phyloP scores from a whole-genome alignment of 2,888 invertebrate genomes.

The Orthosia incerta region DNA sequence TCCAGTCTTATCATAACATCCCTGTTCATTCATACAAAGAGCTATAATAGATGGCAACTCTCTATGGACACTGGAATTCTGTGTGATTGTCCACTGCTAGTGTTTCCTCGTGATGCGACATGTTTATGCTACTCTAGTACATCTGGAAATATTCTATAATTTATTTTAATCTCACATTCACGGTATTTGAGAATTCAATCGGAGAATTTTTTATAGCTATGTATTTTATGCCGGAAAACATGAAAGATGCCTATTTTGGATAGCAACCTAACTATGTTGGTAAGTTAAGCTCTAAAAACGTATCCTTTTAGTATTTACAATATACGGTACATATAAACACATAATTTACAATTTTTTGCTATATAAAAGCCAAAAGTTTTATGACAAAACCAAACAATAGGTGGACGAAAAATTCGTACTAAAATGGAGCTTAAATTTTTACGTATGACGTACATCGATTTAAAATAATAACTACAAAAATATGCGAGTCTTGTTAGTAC shows the following conservation, averaged over 20 bases:
- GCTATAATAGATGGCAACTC: conserved; percentile 2
- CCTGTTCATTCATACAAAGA: conserved; percentile 22
- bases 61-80: conserved; percentile 19
- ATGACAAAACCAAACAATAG: conserved; percentile 23
- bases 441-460: conserved; percentile 17
- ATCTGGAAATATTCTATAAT: neutral
- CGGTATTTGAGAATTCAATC: no score
- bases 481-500: neutral
- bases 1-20: conserved; percentile 35
- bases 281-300: neutral
- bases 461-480: conserved; percentile 35
- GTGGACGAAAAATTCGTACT: conserved; percentile 4
- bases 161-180: neutral
- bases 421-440: conserved; percentile 42
- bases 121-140: neutral
- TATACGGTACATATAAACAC: neutral
- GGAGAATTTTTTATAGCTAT: neutral
- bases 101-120: neutral
- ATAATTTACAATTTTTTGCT: neutral
- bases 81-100: neutral
- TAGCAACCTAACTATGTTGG: neutral
- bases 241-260: no score
- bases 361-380: neutral
- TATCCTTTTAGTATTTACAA: neutral
- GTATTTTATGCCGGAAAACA: no score